These are phyloP conservation scores for Eretmochelys imbricata DNA, from an alignment of 2,113 vertebrate species.

Conservation along the genomic window DNA sequence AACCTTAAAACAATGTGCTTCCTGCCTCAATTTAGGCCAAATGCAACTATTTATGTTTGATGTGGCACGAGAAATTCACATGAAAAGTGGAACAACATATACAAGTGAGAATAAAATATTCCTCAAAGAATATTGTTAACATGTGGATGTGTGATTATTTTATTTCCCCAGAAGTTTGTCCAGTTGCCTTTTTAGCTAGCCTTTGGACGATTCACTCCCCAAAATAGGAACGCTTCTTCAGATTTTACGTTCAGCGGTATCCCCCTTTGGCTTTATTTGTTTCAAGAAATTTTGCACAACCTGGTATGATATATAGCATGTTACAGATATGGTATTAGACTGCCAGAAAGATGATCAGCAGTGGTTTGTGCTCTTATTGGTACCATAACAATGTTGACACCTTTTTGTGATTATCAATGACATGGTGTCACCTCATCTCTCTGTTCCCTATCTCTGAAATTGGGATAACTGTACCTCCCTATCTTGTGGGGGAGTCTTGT, in stretches of 20 bases:
- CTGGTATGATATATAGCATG: background rate
- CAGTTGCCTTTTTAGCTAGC: background rate
- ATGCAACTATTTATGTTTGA: background rate
- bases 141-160: accelerated
- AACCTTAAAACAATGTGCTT: background rate
- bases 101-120: background rate
- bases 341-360: accelerated
- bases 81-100: background rate
- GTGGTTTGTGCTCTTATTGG: background rate
- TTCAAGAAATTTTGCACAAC: background rate
- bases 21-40: background rate
- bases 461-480: background rate
- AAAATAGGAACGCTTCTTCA: background rate
- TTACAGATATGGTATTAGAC: background rate
- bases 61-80: background rate
- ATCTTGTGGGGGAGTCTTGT: background rate
- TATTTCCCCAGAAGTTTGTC: background rate
- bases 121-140: background rate
- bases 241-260: background rate
- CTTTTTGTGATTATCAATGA: background rate
- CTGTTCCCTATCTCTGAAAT: background rate
- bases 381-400: background rate
- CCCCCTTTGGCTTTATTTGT: accelerated
- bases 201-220: accelerated
- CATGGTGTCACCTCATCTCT: background rate